Percentiles rank a stretch among this genome's conserved stretches.
Evolutionary conservation across 2,113 vertebrate genomes (phyloP).

Genomic region (Regulus satrapa): DNA sequence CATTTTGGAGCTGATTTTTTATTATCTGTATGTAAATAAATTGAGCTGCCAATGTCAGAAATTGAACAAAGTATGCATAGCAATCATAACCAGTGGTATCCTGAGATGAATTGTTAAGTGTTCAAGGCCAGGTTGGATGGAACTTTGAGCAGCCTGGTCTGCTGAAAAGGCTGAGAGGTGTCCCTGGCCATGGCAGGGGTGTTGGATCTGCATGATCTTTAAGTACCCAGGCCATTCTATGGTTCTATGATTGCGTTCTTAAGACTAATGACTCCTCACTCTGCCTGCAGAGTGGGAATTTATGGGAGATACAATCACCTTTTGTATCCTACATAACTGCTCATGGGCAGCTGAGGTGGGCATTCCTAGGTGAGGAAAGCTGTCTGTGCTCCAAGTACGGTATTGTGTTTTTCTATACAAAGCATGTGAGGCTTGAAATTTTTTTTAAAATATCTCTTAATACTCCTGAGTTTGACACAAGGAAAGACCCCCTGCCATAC

Average conservation of each 20-base stretch:
- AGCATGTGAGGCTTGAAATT: neutral
- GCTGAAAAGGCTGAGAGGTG: neutral
- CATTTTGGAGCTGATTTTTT: slow-evolving; percentile 12
- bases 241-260: neutral
- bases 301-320: neutral
- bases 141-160: neutral
- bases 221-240: neutral
- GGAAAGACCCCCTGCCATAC: neutral
- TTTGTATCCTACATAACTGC: neutral
- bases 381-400: neutral
- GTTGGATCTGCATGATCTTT: neutral
- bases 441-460: neutral
- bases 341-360: neutral
- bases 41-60: neutral
- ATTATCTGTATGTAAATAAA: neutral
- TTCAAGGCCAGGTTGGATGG: neutral
- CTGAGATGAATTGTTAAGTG: neutral
- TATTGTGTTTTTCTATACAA: neutral
- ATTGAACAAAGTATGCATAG: neutral
- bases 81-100: neutral
- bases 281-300: rapidly evolving
- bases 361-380: neutral
- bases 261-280: neutral
- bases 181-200: rapidly evolving
- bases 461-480: neutral